A percentile compares a stretch with the other conserved stretches of the same genome.
Conservation (phyloP, 1,140 invertebrate genomes). For the Oscheius sp. region DNA sequence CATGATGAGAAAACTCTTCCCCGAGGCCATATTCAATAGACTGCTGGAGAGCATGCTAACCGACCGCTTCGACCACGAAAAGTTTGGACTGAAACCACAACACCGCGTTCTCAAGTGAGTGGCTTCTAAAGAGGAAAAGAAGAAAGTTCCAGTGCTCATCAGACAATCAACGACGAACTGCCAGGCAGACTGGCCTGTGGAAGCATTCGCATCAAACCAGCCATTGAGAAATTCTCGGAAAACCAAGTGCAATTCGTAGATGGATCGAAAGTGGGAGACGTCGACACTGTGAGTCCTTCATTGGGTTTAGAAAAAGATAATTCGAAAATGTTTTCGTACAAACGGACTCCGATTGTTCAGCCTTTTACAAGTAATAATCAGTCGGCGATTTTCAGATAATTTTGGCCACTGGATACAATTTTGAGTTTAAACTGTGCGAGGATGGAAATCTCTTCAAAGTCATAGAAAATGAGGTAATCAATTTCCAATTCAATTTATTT, state of each 20-base stretch:
- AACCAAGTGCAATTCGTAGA: conserved; percentile 63
- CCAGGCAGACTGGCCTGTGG: conserved; percentile 66
- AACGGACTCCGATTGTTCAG: too few relatives aligned
- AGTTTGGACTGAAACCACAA: conserved; percentile 63
- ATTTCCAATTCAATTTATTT: conserved; percentile 13
- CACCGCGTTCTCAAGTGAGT: conserved; percentile 62
- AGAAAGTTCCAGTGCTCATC: conserved; percentile 61
- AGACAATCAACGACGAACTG: conserved; percentile 67
- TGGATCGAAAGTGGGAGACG: conserved; percentile 48
- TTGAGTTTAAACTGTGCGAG: conserved; percentile 54
- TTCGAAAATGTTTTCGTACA: neutral
- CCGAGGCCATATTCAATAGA: conserved; percentile 52
- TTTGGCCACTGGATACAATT: conserved; percentile 61
- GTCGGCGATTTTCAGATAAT: conserved; percentile 49
- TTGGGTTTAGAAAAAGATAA: neutral
- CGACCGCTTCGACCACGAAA: conserved; percentile 64
- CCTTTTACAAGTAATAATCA: too few relatives aligned
- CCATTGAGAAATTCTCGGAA: conserved; percentile 61
- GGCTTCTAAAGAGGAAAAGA: neutral
- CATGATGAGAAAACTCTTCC: conserved; percentile 10
- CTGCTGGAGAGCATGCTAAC: conserved; percentile 58
- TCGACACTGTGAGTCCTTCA: conserved; percentile 57
- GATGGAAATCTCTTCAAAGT: conserved; percentile 41
- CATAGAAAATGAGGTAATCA: conserved; percentile 26
- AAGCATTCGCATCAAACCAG: conserved; percentile 62